These are phyloP conservation scores for Miltochrista miniata DNA, from an alignment of 2,888 invertebrate species.

Conservation along the genomic window DNA sequence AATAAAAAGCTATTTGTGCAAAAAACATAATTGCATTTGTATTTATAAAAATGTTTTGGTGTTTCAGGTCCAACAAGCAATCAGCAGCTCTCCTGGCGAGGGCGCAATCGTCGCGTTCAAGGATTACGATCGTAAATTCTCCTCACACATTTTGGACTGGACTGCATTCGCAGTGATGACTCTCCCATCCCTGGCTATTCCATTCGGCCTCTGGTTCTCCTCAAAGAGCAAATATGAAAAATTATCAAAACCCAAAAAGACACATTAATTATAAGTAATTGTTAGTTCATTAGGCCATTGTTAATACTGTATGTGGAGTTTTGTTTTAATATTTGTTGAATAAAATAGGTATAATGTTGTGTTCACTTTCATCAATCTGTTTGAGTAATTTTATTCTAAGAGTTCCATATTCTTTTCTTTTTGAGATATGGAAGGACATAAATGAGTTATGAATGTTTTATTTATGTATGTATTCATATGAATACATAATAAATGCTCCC, in stretches of 20 bases:
- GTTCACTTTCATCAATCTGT: too few species aligned
- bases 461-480: too few species aligned
- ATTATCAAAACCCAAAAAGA: slow-evolving; percentile 88
- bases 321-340: too few species aligned
- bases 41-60: background rate
- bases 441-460: too few species aligned
- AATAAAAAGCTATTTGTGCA: too few species aligned
- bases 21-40: too few species aligned
- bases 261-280: slow-evolving; percentile 62
- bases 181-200: slow-evolving; percentile 96
- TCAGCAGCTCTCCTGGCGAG: slow-evolving; percentile 97
- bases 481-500: too few species aligned
- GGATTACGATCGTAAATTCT: slow-evolving; percentile 98
- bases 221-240: slow-evolving; percentile 98
- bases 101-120: slow-evolving; percentile 95
- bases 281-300: slow-evolving; percentile 44
- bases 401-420: too few species aligned
- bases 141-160: slow-evolving; percentile 99
- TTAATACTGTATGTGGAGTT: slow-evolving; percentile 48
- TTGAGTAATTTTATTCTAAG: too few species aligned
- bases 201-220: slow-evolving; percentile 96
- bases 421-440: too few species aligned
- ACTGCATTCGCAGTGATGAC: slow-evolving; percentile 98
- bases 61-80: slow-evolving; percentile 87
- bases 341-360: too few species aligned